phyloP scores from a whole-genome alignment of 2,888 invertebrate genomes.

The Pachycephus smyrnensis region DNA sequence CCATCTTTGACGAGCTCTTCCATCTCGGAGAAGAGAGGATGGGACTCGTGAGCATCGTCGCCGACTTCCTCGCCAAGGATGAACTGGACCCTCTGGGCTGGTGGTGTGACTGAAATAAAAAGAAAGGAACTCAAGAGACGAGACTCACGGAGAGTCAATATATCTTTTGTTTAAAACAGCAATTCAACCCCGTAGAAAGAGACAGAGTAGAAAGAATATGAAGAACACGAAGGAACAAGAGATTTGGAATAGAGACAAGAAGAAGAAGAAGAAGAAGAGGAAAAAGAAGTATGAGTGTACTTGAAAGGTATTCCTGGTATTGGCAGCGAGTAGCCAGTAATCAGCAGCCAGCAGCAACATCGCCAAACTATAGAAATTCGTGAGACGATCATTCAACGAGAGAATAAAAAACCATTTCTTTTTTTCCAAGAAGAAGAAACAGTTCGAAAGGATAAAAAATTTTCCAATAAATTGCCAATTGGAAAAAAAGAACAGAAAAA shows the following conservation, averaged over 20 bases:
- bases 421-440: neutral
- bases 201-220: neutral
- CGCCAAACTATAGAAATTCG: neutral
- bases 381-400: neutral
- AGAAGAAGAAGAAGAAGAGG: conserved; percentile 13
- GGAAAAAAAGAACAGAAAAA: neutral
- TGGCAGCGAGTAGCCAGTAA: neutral
- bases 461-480: neutral
- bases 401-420: neutral
- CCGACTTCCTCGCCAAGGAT: conserved; percentile 95
- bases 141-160: neutral
- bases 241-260: neutral
- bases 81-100: conserved; percentile 96
- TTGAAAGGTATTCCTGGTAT: neutral
- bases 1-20: conserved; percentile 89
- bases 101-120: conserved; percentile 82
- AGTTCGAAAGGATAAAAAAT: neutral
- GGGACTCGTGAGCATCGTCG: conserved; percentile 84
- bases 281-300: neutral
- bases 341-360: neutral
- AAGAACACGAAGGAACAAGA: conserved; percentile 9
- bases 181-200: neutral
- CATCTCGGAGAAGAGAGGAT: conserved; percentile 98
- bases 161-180: neutral
- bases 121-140: neutral